Evolutionary conservation across 2,888 invertebrate genomes (phyloP), one percentile per base, ranked within the genome.

Genomic region (Zelleria hepariella): DNA sequence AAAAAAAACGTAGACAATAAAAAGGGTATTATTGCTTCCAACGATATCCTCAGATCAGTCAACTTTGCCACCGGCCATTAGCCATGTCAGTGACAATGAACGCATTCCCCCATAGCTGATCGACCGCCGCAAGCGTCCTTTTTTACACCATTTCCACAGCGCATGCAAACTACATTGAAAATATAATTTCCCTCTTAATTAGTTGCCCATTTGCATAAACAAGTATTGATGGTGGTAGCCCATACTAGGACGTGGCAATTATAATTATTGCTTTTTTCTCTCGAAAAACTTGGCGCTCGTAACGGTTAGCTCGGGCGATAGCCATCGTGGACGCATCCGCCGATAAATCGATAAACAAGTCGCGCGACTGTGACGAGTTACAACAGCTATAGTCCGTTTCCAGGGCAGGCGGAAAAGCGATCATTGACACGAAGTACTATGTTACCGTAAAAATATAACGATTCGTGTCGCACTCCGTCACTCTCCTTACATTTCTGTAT

Each of bases 241-340:
- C 84, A 85, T 86, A 85, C 77, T 82, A 78, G 86, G 86, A 79
- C 79, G 77, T 78, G 78, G 85, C 85, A 85, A 86, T 80, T 77
- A 82, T 86, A 87, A 86, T 85, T 84, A 78, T 42, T 83, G 71
- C 67, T 73, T 75, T 81, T 76, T 80, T 84, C 77, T 77, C 76
- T 78, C 78, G 80, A 80, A 84, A 83, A 86, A 81, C 75, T 80
- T 79, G 77, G 65, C 74, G 65, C 68, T 76, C n/a, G 79, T 79
- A 83, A 83, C 86, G 82, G 85, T 81, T 76, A 74, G 70, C 64
- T 62, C 66, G 69, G 69, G 66, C 73, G 86, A 85, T 85, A 75
- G 74, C 77, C 77, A 86, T 87, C 83, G 76, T 27, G 69, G 65
- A 79, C 78, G 75, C 85, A 80, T 80, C 82, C 82, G 82, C 80